Conservation (phyloP, 2,888 invertebrate species). For the Tromatobia lineatoria region DNA sequence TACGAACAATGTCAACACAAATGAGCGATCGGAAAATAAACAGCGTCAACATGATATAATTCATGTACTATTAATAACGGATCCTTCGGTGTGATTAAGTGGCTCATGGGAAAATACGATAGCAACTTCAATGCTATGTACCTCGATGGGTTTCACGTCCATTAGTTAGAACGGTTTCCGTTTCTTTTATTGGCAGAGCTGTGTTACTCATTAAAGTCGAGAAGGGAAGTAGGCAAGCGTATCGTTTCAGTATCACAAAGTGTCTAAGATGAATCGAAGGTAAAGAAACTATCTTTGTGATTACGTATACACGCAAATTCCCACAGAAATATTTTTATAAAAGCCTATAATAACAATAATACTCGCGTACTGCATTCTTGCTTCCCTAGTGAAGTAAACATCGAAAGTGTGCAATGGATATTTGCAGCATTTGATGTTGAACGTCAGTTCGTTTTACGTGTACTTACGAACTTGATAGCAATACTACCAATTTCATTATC, state of each 20-base stretch:
- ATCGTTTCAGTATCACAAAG: constrained; percentile 20
- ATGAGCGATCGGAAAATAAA: too few relatives aligned
- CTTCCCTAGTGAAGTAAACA: background rate
- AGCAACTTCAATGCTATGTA: background rate
- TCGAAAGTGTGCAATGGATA: constrained; percentile 2
- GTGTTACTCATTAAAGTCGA: constrained; percentile 50
- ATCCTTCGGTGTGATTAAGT: background rate
- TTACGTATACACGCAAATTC: constrained; percentile 4
- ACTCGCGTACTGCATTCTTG: constrained; percentile 14
- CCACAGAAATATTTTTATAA: constrained; percentile 41
- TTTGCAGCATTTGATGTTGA: constrained; percentile 30
- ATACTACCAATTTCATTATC: constrained; percentile 47
- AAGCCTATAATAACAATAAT: constrained; percentile 54
- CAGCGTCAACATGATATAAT: background rate
- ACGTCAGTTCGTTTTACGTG: constrained; percentile 66
- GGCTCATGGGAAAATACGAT: background rate
- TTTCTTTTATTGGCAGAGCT: constrained; percentile 23
- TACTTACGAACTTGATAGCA: constrained; percentile 62
- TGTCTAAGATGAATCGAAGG: constrained; percentile 28
- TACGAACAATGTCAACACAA: background rate
- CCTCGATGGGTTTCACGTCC: constrained; percentile 4
- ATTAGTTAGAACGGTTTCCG: constrained; percentile 34
- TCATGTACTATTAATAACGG: background rate
- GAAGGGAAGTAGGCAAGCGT: constrained; percentile 19
- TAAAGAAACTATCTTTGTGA: constrained; percentile 22